Base-by-base conservation (phyloP, 2,797 vertebrate genomes). In the Parambassis ranga region DNA sequence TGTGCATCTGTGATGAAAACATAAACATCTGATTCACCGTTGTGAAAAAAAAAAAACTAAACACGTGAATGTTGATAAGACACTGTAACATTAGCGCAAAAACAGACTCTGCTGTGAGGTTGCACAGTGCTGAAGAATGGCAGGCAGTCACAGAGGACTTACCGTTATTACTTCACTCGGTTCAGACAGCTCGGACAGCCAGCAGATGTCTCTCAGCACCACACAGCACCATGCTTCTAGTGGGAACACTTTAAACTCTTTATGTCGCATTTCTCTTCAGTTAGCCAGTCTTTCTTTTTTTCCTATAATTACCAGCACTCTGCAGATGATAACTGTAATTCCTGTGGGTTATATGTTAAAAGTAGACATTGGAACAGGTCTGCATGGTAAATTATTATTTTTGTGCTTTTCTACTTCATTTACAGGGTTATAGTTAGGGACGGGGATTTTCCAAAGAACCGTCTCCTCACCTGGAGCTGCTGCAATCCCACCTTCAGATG, bases 131-230 rank as follows among this genome's bases (percentile, higher is more conserved):
- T 33, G 37, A 61, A 53, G 14, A 6, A 6, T 3, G 47, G 14
- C 30, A n/a, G 39, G 71, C 56, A 56, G 53, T 53, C 30, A 22
- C 28, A 39, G 9, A 14, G 19, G 23, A 60, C 27, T 42, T 28
- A 11, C 28, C 64, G 35, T 78, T 68, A 67, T 37, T 3, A 22
- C 33, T 72, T 28, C 0, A 27, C 48, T 58, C 43, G 23, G 39
- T 10, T 43, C 36, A 62, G 35, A 60, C 43, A 10, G 23, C 3
- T 33, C 16, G 48, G 47, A 46, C 66, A 55, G 62, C 84, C 83
- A 89, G 75, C 79, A 85, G 80, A 65, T 83, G 83, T 80, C 80
- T 76, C 27, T 43, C 14, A 19, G 3, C 23, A 16, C 41, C 13
- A 10, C 41, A 52, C 8, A 43, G 36, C 41, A 32, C 13, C 20